Evolutionary conservation across 2,797 vertebrate species (phyloP).

Genomic region (Eleutherodactylus coqui): DNA sequence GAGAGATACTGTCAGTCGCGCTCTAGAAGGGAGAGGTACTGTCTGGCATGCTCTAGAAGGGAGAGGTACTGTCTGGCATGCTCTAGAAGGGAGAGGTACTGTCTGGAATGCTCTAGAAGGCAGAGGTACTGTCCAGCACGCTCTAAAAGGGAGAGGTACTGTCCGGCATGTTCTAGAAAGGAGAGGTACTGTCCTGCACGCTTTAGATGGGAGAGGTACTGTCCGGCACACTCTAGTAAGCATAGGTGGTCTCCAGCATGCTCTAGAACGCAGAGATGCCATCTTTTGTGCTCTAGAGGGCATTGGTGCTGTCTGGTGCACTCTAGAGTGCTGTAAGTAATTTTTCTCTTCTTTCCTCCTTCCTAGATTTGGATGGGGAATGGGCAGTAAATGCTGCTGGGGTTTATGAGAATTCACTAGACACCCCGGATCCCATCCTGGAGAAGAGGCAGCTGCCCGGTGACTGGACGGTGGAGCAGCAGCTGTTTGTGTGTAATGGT

Average conservation of each 20-base stretch:
- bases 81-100: not conserved
- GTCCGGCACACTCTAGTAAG: not conserved
- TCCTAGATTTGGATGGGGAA: not conserved
- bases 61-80: not conserved
- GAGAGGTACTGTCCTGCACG: not conserved
- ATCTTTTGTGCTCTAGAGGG: not conserved
- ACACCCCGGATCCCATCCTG: not conserved
- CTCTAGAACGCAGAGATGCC: not conserved
- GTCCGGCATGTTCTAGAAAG: not conserved
- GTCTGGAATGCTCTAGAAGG: no score
- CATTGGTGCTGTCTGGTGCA: not conserved
- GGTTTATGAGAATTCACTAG: conserved; percentile 28
- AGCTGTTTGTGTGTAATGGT: conserved; percentile 38
- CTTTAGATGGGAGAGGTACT: not conserved
- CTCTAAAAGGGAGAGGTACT: not conserved
- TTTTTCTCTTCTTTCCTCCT: not conserved
- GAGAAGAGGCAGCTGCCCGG: conserved; percentile 44
- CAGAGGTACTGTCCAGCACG: no score
- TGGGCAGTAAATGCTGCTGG: conserved; percentile 9
- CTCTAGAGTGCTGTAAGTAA: not conserved
- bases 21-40: not conserved
- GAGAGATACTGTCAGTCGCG: not conserved
- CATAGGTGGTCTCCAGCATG: not conserved
- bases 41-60: not conserved
- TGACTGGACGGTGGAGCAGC: conserved; percentile 13